Conservation (phyloP, 2,888 invertebrate genomes). For the Drosophila histrio region DNA sequence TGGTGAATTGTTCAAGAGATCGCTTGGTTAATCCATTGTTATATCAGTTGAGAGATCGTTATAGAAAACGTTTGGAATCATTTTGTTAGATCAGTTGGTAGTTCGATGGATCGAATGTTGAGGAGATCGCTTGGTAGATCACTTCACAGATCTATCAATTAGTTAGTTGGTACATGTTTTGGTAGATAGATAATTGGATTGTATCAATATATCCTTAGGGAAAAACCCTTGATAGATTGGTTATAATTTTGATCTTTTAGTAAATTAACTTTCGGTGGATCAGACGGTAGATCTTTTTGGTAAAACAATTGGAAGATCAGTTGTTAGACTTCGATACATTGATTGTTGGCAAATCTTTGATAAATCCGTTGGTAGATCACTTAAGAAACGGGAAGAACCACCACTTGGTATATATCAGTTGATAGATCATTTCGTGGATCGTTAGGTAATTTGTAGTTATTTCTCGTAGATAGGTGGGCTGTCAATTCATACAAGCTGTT, state of each 20-base stretch:
- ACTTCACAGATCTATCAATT: background rate
- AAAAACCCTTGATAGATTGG: background rate
- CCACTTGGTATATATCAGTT: background rate
- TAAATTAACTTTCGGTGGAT: background rate
- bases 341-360: background rate
- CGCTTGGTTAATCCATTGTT: background rate
- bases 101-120: background rate
- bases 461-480: too few species aligned
- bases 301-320: background rate
- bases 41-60: too few species aligned
- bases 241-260: background rate
- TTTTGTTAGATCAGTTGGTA: background rate
- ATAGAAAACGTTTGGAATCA: too few species aligned
- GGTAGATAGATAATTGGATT: too few species aligned
- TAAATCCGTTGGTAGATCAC: background rate
- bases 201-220: too few species aligned
- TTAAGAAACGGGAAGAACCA: too few species aligned
- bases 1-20: background rate
- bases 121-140: background rate
- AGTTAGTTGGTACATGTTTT: too few species aligned
- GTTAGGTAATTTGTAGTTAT: background rate
- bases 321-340: background rate
- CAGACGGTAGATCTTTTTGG: background rate
- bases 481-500: conserved; percentile 25
- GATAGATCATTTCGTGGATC: background rate